phyloP scores from a whole-genome alignment of 2,888 invertebrate genomes.

The Xylota segnis region DNA sequence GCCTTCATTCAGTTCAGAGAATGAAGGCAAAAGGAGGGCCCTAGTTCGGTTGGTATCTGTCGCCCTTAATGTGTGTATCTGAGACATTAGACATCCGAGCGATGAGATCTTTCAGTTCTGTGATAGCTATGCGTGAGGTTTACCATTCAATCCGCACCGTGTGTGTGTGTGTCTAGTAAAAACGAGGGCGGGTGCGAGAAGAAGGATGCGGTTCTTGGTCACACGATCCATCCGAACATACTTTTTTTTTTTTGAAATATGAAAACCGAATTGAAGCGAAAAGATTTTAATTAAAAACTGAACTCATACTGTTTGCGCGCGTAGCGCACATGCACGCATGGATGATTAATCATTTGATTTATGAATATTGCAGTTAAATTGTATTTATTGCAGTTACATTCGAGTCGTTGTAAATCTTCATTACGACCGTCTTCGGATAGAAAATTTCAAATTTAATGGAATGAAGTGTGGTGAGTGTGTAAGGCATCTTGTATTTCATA shows the following conservation, averaged over 20 bases:
- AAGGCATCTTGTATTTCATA: constrained; percentile 43
- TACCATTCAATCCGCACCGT: constrained; percentile 6
- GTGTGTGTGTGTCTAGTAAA: constrained; percentile 18
- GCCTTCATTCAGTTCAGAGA: constrained; percentile 24
- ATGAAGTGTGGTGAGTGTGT: constrained; percentile 23
- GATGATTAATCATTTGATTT: constrained; percentile 76
- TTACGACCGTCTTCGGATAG: constrained; percentile 53
- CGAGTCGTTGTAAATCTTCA: constrained; percentile 74
- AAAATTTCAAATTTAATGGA: constrained; percentile 50
- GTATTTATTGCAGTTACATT: constrained; percentile 75
- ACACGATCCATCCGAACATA: constrained; percentile 32
- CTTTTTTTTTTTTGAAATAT: constrained; percentile 29
- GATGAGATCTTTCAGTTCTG: constrained; percentile 35
- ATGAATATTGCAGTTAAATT: constrained; percentile 73
- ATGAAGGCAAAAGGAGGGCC: constrained; percentile 30
- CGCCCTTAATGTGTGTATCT: constrained; percentile 72
- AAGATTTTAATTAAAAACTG: constrained; percentile 75
- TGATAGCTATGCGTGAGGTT: constrained; percentile 29
- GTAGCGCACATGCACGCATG: constrained; percentile 22
- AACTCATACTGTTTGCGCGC: constrained; percentile 38
- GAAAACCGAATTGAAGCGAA: constrained; percentile 50
- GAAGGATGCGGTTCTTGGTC: background rate
- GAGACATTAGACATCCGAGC: constrained; percentile 36
- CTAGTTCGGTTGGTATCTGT: constrained; percentile 43
- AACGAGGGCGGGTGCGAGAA: background rate